Percentiles rank a stretch among this genome's conserved stretches.
Conservation (phyloP, 2,113 vertebrate species). For the Mirounga angustirostris region DNA sequence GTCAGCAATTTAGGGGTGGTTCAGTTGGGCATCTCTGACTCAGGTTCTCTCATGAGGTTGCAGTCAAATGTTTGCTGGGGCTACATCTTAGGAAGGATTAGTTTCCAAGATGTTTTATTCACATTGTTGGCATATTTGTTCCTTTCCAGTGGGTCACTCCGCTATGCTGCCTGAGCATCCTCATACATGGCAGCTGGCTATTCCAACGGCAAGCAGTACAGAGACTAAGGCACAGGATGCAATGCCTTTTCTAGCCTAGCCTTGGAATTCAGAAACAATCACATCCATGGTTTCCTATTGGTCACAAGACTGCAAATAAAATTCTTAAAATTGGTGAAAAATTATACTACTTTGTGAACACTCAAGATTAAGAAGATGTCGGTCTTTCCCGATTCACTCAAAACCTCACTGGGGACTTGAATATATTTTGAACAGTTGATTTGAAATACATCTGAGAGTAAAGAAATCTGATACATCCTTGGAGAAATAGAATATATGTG, state of each 20-base stretch:
- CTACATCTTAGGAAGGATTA: background rate
- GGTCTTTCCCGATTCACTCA: background rate
- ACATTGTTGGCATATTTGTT: background rate
- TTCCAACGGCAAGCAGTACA: background rate
- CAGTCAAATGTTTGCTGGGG: background rate
- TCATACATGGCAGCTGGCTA: background rate
- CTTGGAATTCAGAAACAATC: background rate
- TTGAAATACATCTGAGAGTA: background rate
- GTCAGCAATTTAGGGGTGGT: background rate
- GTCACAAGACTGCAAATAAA: background rate
- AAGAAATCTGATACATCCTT: background rate
- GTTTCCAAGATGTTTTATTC: background rate
- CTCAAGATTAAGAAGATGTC: background rate
- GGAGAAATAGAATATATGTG: background rate
- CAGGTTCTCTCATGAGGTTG: background rate
- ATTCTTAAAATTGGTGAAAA: background rate
- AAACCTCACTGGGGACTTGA: background rate
- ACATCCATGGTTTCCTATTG: background rate
- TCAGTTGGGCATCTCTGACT: background rate
- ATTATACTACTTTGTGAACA: background rate
- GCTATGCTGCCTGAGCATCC: background rate
- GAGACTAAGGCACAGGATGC: background rate
- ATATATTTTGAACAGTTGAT: background rate
- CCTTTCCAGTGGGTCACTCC: background rate
- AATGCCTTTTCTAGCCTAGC: background rate